These are phyloP conservation scores for Avahi laniger DNA, from an alignment of 2,797 vertebrate genomes.

Conservation along the genomic window DNA sequence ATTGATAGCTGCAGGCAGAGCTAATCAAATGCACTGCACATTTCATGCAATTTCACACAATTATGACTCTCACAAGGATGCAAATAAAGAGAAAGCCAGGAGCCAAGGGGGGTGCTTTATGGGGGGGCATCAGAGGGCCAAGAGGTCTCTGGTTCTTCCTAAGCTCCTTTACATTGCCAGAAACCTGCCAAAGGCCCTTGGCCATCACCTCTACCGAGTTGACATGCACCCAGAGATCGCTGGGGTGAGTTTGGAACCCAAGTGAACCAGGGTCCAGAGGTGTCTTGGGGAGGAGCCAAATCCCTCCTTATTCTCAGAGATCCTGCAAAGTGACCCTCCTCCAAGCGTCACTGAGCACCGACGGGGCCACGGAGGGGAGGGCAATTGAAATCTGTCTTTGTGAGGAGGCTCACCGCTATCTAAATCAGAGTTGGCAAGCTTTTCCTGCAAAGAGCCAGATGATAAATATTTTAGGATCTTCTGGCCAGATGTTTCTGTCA, in stretches of 20 bases:
- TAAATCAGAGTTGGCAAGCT: fast-evolving
- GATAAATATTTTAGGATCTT: fast-evolving
- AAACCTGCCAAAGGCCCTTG: not conserved
- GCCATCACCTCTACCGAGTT: fast-evolving
- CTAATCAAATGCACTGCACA: not conserved
- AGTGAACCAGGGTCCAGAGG: fast-evolving
- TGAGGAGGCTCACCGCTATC: fast-evolving
- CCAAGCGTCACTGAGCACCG: fast-evolving
- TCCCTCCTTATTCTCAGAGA: not conserved
- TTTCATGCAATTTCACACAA: constrained; percentile 10
- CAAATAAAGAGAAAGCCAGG: not conserved
- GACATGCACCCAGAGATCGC: fast-evolving
- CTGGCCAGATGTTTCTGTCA: not conserved
- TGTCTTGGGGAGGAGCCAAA: not conserved
- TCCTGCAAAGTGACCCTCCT: fast-evolving
- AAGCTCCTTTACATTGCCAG: not conserved
- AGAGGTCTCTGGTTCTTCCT: not conserved
- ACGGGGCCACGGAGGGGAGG: fast-evolving
- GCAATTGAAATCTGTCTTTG: fast-evolving
- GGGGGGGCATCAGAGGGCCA: not conserved
- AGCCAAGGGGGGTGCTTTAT: fast-evolving
- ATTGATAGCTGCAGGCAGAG: not conserved
- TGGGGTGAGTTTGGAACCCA: not conserved
- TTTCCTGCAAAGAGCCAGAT: not conserved
- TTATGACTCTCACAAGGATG: not conserved